Conservation (phyloP, 2,888 invertebrate genomes). For the Melinaea menophilus region DNA sequence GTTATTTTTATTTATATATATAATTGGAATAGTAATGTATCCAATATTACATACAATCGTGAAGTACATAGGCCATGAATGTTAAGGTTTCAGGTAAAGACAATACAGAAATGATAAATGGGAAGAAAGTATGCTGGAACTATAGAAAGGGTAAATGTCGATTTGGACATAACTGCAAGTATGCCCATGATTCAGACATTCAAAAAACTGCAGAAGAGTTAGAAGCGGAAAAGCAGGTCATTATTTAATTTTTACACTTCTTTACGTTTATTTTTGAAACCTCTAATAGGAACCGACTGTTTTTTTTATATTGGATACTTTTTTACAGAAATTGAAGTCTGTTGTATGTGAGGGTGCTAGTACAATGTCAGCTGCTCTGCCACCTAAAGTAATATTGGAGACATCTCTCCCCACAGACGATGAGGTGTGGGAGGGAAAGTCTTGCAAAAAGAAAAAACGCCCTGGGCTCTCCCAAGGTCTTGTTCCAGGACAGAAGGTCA, state of each 20-base stretch:
- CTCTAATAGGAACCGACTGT: neutral
- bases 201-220: constrained; percentile 80
- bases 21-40: constrained; percentile 42
- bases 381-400: constrained; percentile 50
- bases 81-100: constrained; percentile 81
- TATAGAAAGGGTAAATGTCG: constrained; percentile 93
- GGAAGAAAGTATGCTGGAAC: constrained; percentile 95
- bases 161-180: constrained; percentile 94
- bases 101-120: constrained; percentile 88
- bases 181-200: constrained; percentile 92
- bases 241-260: neutral
- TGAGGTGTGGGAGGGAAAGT: constrained; percentile 68
- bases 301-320: neutral
- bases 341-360: constrained; percentile 66
- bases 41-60: constrained; percentile 70
- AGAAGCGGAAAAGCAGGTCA: constrained; percentile 75
- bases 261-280: constrained; percentile 5
- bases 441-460: constrained; percentile 82
- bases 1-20: constrained; percentile 9
- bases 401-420: constrained; percentile 57
- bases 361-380: constrained; percentile 57
- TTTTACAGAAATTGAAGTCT: constrained; percentile 61
- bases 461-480: constrained; percentile 87
- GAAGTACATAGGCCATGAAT: constrained; percentile 77
- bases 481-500: constrained; percentile 90